phyloP scores from a whole-genome alignment of 2,888 invertebrate species.

The Cancer borealis region DNA sequence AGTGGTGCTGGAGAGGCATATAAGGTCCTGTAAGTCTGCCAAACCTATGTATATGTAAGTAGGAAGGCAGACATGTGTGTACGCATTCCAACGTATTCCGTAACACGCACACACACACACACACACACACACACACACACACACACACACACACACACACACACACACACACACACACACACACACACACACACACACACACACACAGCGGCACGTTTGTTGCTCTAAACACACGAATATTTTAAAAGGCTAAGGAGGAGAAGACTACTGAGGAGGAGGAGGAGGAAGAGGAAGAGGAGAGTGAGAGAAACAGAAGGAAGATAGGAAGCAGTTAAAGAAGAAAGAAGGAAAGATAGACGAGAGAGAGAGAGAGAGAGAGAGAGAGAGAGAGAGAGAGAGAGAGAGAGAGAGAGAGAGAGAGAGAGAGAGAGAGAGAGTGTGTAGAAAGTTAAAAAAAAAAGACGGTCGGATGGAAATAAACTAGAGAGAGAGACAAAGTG shows the following conservation, averaged over 20 bases:
- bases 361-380: constrained; percentile 44
- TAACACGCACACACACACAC: constrained; percentile 10
- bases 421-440: neutral
- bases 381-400: constrained; percentile 35
- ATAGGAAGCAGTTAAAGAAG: neutral
- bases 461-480: neutral
- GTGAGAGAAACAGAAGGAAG: neutral
- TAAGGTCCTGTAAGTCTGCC: neutral
- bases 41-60: constrained; percentile 13
- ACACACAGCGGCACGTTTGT: neutral
- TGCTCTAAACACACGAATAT: constrained; percentile 10
- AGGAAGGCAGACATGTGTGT: neutral
- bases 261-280: neutral
- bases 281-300: neutral
- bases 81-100: neutral
- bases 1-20: neutral
- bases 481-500: neutral
- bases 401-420: neutral
- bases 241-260: constrained; percentile 4
- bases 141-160: constrained; percentile 35
- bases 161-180: neutral
- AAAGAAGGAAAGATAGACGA: neutral
- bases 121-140: constrained; percentile 13
- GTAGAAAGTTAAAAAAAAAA: neutral
- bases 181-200: constrained; percentile 3